Evolutionary conservation across 1,140 invertebrate species (phyloP).

Genomic region (Oreohelix idahoensis): DNA sequence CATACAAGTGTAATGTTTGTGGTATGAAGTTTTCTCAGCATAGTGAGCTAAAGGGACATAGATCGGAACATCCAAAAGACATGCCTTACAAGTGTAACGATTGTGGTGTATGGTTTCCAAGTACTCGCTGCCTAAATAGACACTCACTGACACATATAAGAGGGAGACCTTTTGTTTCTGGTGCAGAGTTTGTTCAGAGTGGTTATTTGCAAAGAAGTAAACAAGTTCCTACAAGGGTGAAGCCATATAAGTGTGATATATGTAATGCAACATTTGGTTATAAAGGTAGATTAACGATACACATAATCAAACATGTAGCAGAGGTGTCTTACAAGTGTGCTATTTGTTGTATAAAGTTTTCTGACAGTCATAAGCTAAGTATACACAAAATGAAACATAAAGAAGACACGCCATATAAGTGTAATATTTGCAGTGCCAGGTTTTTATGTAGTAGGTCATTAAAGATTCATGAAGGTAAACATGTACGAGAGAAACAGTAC

Average conservation of each 20-base stretch:
- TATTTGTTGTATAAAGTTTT: too few species aligned
- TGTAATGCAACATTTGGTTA: too few species aligned
- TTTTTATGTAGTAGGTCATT: background rate
- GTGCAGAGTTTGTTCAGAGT: too few species aligned
- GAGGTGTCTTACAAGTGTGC: too few species aligned
- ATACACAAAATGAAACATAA: background rate
- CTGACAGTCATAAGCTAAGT: background rate
- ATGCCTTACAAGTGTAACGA: background rate
- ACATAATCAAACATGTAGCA: too few species aligned
- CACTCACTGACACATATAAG: too few species aligned
- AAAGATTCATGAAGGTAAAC: background rate
- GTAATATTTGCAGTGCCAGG: background rate
- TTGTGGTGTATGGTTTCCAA: background rate
- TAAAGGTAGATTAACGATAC: too few species aligned
- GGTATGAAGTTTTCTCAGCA: background rate
- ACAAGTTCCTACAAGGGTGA: too few species aligned
- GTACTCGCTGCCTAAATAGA: too few species aligned
- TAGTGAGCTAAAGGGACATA: background rate
- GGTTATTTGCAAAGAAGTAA: too few species aligned
- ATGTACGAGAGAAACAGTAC: background rate
- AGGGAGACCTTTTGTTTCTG: too few species aligned
- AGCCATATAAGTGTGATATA: too few species aligned
- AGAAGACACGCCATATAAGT: background rate
- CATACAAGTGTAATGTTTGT: background rate
- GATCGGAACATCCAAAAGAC: background rate